Percentiles rank a stretch among this genome's conserved stretches.
Conservation (phyloP, 2,797 vertebrate species). For the Pseudochirops cupreus region DNA sequence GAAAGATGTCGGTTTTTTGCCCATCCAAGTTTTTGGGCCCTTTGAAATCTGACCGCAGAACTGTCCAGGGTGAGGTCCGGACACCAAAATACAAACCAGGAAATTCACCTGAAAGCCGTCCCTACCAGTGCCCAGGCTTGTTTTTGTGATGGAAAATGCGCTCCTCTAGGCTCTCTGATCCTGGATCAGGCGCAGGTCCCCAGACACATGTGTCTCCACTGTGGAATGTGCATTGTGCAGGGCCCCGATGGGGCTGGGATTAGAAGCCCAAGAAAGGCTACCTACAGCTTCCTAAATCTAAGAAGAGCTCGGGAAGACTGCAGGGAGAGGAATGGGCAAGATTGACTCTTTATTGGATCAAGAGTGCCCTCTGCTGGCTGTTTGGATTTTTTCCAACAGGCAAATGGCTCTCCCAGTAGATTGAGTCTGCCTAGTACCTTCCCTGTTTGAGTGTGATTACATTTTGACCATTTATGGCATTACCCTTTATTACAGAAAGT, state of each 20-base stretch:
- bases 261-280: slow-evolving; percentile 72
- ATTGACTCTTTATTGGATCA: slow-evolving; percentile 61
- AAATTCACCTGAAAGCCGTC: not conserved
- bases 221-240: slow-evolving; percentile 72
- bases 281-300: slow-evolving; percentile 70
- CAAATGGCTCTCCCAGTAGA: not conserved
- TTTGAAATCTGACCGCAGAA: not conserved
- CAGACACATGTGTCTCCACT: slow-evolving; percentile 45
- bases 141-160: not conserved
- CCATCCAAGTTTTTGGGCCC: not conserved
- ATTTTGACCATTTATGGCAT: not conserved
- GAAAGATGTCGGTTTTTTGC: not conserved
- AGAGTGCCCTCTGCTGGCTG: slow-evolving; percentile 85
- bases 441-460: not conserved
- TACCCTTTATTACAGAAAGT: not conserved
- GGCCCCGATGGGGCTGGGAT: slow-evolving; percentile 66
- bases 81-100: not conserved
- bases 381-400: not conserved
- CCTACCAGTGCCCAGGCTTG: accelerated
- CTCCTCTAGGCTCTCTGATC: not conserved
- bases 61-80: not conserved
- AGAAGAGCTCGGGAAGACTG: not conserved
- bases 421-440: not conserved
- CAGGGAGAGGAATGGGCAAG: not conserved
- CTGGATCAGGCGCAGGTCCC: not conserved